phyloP scores from a whole-genome alignment of 1,140 invertebrate species.

The Rhynchophorus ferrugineus region DNA sequence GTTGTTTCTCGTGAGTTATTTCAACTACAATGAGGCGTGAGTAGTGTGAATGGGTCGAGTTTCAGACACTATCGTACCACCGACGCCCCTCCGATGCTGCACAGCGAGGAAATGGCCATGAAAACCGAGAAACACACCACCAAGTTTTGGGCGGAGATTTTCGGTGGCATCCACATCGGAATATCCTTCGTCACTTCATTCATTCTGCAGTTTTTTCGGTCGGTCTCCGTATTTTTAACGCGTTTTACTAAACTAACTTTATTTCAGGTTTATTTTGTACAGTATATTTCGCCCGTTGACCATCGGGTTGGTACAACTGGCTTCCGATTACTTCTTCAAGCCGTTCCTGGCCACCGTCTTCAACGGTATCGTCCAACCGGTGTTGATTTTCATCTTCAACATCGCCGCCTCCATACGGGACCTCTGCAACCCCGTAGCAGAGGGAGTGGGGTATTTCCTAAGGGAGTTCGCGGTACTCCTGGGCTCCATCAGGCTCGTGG shows the following conservation, averaged over 20 bases:
- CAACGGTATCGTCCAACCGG: constrained; percentile 56
- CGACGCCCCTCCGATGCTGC: constrained; percentile 54
- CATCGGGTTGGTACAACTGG: constrained; percentile 52
- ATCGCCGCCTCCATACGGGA: constrained; percentile 52
- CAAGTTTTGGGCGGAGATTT: constrained; percentile 59
- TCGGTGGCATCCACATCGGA: constrained; percentile 52
- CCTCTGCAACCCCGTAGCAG: constrained; percentile 53
- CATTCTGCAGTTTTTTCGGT: constrained; percentile 47
- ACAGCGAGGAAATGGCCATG: constrained; percentile 50
- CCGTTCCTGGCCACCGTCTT: constrained; percentile 55
- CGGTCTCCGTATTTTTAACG: constrained; percentile 1
- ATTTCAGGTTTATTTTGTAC: constrained; percentile 49
- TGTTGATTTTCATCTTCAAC: constrained; percentile 55
- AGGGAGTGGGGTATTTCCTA: constrained; percentile 45
- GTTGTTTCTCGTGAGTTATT: constrained; percentile 46
- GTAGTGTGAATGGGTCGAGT: constrained; percentile 1
- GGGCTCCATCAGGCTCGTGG: constrained; percentile 42
- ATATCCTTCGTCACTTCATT: constrained; percentile 54
- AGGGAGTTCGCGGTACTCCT: constrained; percentile 43
- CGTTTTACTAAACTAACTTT: too few relatives aligned
- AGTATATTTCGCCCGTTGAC: constrained; percentile 51
- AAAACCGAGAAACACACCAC: constrained; percentile 51
- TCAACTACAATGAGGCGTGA: not conserved
- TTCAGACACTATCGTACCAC: constrained; percentile 51
- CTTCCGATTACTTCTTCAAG: constrained; percentile 60